Evolutionary conservation across 2,113 vertebrate species (phyloP).

Genomic region (Amphiprion percula): DNA sequence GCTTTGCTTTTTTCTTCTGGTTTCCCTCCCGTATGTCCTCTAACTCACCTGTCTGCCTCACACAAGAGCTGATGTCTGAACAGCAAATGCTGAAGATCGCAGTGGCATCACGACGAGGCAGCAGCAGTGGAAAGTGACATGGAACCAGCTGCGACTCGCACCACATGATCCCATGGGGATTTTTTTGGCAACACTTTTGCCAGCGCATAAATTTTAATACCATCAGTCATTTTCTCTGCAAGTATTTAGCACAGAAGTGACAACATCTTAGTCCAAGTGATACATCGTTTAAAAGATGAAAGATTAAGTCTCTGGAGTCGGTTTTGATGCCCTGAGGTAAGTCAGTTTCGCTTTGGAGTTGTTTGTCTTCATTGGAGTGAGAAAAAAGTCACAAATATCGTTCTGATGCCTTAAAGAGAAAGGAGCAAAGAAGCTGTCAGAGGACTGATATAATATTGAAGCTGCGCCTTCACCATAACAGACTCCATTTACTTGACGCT

Average conservation of each 20-base stretch:
- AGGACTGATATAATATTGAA: neutral
- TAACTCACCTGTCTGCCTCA: slow-evolving; percentile 30
- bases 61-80: neutral
- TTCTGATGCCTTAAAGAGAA: slow-evolving; percentile 10
- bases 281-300: slow-evolving; percentile 40
- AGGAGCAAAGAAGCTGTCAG: slow-evolving; percentile 18
- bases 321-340: slow-evolving; percentile 32
- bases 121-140: slow-evolving; percentile 30
- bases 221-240: slow-evolving; percentile 17
- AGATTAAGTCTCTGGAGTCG: slow-evolving; percentile 20
- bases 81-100: neutral
- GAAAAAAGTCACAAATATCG: slow-evolving; percentile 8
- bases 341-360: slow-evolving; percentile 7
- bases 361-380: slow-evolving; percentile 25
- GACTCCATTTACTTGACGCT: slow-evolving; percentile 9
- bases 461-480: neutral
- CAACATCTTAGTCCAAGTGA: slow-evolving; percentile 38
- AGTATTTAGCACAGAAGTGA: slow-evolving; percentile 37
- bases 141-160: slow-evolving; percentile 18
- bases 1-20: neutral
- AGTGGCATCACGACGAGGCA: neutral
- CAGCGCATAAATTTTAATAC: slow-evolving; percentile 16
- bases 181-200: slow-evolving; percentile 18
- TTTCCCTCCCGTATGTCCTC: neutral
- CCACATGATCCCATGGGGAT: slow-evolving; percentile 12